Evolutionary conservation across 2,113 vertebrate species (phyloP).

Genomic region (Boleophthalmus pectinirostris): DNA sequence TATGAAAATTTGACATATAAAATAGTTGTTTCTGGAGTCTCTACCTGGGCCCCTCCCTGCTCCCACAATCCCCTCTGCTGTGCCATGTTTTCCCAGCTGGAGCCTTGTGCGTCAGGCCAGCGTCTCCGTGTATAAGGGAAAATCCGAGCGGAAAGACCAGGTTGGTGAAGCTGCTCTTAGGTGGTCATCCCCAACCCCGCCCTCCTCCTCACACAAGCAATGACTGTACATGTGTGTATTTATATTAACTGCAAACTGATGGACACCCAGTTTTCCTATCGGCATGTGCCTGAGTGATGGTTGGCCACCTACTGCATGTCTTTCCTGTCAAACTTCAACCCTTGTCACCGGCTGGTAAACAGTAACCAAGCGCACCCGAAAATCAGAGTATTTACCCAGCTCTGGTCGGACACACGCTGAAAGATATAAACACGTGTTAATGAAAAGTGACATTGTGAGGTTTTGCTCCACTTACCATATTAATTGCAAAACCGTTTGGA

Average conservation of each 20-base stretch:
- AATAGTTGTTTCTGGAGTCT: not conserved
- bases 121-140: constrained; percentile 43
- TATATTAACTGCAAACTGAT: constrained; percentile 43
- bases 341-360: constrained; percentile 51
- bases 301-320: constrained; percentile 41
- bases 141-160: constrained; percentile 43
- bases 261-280: constrained; percentile 22
- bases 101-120: constrained; percentile 34
- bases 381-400: constrained; percentile 54
- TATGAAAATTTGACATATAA: not conserved
- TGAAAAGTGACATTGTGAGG: constrained; percentile 71
- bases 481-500: constrained; percentile 50
- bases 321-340: constrained; percentile 16
- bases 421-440: constrained; percentile 62
- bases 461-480: constrained; percentile 59
- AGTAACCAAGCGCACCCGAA: constrained; percentile 26
- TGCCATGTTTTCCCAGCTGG: constrained; percentile 63
- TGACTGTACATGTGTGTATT: constrained; percentile 41
- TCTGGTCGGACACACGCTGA: constrained; percentile 36
- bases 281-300: constrained; percentile 42
- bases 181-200: constrained; percentile 52
- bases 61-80: constrained; percentile 21
- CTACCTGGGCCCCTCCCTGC: not conserved
- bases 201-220: constrained; percentile 34
- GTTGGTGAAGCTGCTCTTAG: constrained; percentile 41